Evolutionary conservation across 2,113 vertebrate genomes (phyloP), one percentile per base, ranked within the genome.

Genomic region (Notechis scutatus): DNA sequence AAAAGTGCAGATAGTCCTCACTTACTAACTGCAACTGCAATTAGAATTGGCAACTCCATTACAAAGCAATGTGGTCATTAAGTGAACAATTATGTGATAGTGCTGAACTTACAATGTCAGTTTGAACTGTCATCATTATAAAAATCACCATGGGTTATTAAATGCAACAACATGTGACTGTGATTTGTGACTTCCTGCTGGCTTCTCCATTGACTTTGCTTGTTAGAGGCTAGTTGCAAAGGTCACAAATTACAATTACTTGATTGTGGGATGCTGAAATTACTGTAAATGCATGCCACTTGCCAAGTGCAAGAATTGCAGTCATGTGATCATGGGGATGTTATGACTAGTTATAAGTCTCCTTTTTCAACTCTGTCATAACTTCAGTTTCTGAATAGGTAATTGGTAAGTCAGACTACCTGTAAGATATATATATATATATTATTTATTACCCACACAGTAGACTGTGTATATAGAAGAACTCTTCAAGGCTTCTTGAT

Each of bases 1-100:
- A 97, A 91, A 96, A 97, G 96, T 96, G n/a, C 29, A 15, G 64
- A 15, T 15, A 69, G 64, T 15, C 29, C 29, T 69, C 64, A 34
- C 29, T 69, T 69, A 69, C 12, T 61, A 61, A 61, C 57, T 61
- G 23, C 64, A n/a, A 69, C 64, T 14, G 29, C 12, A 34, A 69
- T 34, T 69, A n/a, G 12, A n/a, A 69, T 12, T n/a, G 29, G 26
- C 29, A 69, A 69, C 12, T 69, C 12, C 29, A 15, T 69, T 69
- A 12, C 29, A n/a, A n/a, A 69, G 12, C 64, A n/a, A n/a, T n/a
- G 14, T n/a, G 12, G 64, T 69, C 29, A 15, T 69, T 69, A 64
- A 64, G 24, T 64, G 64, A 69, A 69, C n/a, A n/a, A 15, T 15
- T 15, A 34, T 29, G 11, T 15, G 29, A 69, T n/a, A 14, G 29